phyloP scores from a whole-genome alignment of 1,140 invertebrate species.

The Magallana ariakensis region DNA sequence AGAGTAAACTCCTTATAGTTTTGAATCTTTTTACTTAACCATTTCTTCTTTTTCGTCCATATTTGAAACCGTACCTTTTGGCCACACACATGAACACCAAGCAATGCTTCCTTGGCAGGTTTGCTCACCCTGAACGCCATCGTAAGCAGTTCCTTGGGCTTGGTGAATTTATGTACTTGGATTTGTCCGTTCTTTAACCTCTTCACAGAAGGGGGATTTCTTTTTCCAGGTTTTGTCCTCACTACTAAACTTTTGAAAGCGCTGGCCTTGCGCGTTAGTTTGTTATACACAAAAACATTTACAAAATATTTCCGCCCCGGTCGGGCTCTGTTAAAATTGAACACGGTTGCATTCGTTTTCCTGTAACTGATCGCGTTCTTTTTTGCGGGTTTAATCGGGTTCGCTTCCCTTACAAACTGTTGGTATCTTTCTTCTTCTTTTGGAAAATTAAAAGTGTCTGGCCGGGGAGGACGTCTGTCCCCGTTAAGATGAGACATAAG shows the following conservation, averaged over 20 bases:
- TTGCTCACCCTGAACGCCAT: slow-evolving; percentile 47
- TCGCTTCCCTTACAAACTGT: slow-evolving; percentile 54
- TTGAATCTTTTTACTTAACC: slow-evolving; percentile 37
- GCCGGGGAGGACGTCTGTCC: slow-evolving; percentile 60
- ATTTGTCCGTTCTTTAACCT: slow-evolving; percentile 63
- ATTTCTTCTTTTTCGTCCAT: slow-evolving; percentile 35
- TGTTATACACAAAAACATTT: slow-evolving; percentile 76
- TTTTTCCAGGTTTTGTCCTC: slow-evolving; percentile 62
- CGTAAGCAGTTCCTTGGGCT: slow-evolving; percentile 41
- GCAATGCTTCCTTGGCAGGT: slow-evolving; percentile 48
- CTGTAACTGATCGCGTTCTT: slow-evolving; percentile 62
- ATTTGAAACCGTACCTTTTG: slow-evolving; percentile 52
- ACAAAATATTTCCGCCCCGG: slow-evolving; percentile 74
- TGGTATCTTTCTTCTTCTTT: slow-evolving; percentile 64
- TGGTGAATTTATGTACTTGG: slow-evolving; percentile 60
- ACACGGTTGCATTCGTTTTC: slow-evolving; percentile 73
- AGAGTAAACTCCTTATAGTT: slow-evolving; percentile 63
- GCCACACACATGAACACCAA: slow-evolving; percentile 55
- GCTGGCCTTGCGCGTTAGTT: slow-evolving; percentile 64
- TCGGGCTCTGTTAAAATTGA: slow-evolving; percentile 67
- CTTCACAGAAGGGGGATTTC: slow-evolving; percentile 4
- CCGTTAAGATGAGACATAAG: slow-evolving; percentile 65
- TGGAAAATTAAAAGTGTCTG: slow-evolving; percentile 62
- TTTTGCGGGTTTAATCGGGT: slow-evolving; percentile 57
- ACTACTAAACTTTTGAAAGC: slow-evolving; percentile 70